phyloP scores from a whole-genome alignment of 2,888 invertebrate genomes.

The Andrena hattorfiana region DNA sequence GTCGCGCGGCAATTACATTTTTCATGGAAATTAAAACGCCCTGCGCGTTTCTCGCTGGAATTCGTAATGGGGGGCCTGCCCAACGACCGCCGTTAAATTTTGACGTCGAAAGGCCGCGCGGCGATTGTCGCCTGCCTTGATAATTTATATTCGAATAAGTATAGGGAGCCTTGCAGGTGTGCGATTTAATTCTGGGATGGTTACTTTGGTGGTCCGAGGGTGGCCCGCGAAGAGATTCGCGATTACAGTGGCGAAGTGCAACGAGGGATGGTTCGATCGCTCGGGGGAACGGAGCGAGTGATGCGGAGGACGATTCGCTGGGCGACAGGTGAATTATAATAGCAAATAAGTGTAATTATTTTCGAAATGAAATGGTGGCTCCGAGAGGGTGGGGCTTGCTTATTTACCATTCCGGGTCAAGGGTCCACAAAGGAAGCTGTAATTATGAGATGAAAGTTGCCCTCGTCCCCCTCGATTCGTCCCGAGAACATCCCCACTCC shows the following conservation, averaged over 20 bases:
- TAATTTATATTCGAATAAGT: background rate
- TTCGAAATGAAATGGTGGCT: constrained; percentile 56
- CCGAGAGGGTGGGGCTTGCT: constrained; percentile 35
- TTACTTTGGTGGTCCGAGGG: background rate
- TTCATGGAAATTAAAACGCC: constrained; percentile 57
- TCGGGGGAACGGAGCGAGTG: too few species aligned
- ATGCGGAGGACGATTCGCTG: background rate
- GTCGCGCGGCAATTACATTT: constrained; percentile 54
- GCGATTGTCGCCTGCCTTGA: background rate
- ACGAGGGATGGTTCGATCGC: too few species aligned
- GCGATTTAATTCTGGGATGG: background rate
- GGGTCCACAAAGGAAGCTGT: constrained; percentile 66
- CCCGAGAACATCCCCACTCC: constrained; percentile 48
- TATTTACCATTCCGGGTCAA: constrained; percentile 68
- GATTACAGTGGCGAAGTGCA: too few species aligned
- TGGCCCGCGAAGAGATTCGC: too few species aligned
- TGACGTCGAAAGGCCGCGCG: background rate
- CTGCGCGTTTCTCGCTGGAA: constrained; percentile 28
- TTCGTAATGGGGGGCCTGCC: constrained; percentile 37
- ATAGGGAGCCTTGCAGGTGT: background rate
- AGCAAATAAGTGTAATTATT: constrained; percentile 58
- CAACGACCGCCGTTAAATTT: constrained; percentile 44
- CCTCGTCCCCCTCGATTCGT: constrained; percentile 59
- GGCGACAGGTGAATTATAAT: constrained; percentile 43
- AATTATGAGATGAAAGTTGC: constrained; percentile 78